phyloP scores from a whole-genome alignment of 35 echinoderm and acorn worm genomes.

The Strongylocentrotus purpuratus region DNA sequence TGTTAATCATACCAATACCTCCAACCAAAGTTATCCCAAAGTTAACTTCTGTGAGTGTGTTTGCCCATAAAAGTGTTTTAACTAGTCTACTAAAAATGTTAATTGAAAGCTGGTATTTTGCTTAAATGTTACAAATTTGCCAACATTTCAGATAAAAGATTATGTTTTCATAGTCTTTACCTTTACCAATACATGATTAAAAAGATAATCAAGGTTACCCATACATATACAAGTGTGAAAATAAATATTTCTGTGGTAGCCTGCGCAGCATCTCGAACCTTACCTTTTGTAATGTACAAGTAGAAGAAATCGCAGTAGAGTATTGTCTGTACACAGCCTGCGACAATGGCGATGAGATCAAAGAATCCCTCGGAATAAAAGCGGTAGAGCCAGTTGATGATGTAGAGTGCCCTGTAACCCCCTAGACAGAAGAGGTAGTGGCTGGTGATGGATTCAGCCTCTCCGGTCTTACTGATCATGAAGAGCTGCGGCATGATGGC shows the following conservation, averaged over 20 bases:
- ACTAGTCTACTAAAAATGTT: no score
- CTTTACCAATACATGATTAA: no score
- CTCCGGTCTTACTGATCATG: conserved; percentile 99
- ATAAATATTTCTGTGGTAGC: background rate
- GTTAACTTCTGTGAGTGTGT: no score
- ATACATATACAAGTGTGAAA: no score
- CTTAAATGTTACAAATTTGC: no score
- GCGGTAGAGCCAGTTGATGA: conserved; percentile 99
- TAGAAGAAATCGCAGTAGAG: conserved; percentile 99
- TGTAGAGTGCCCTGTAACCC: conserved; percentile 93
- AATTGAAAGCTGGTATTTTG: no score
- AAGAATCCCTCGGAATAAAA: conserved; percentile 98
- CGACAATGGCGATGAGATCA: conserved; percentile 98
- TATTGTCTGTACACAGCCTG: conserved; percentile 96
- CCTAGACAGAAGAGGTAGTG: conserved; percentile 98
- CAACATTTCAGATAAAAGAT: no score
- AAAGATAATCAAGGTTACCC: no score
- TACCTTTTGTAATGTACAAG: conserved; percentile 99
- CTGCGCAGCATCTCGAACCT: background rate
- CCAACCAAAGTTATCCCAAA: no score
- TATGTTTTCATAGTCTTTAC: background rate
- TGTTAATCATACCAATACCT: no score
- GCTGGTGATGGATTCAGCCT: conserved; percentile 98
- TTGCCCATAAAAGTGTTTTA: no score
- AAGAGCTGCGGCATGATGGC: conserved; percentile 98